These are phyloP conservation scores for Seriola rivoliana DNA, from an alignment of 2,113 vertebrate species.

Conservation along the genomic window DNA sequence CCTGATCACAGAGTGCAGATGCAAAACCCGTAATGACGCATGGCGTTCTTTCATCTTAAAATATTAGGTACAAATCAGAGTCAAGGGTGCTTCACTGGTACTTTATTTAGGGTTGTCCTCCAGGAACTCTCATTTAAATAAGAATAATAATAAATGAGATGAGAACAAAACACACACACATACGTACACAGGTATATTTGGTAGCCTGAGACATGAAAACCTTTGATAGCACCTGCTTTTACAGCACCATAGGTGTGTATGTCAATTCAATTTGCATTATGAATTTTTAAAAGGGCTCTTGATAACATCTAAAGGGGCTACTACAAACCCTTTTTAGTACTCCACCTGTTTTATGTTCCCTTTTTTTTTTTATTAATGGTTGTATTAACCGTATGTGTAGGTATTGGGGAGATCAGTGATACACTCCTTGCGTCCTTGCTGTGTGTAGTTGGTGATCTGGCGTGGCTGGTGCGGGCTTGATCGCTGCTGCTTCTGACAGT, in stretches of 20 bases:
- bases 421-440: conserved; percentile 40
- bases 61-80: conserved; percentile 31
- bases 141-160: conserved; percentile 38
- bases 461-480: conserved; percentile 80
- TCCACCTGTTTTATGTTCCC: conserved; percentile 26
- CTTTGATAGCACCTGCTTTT: conserved; percentile 42
- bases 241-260: conserved; percentile 12
- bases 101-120: conserved; percentile 22
- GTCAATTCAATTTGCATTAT: conserved; percentile 42
- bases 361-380: conserved; percentile 30
- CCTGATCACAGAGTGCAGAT: conserved; percentile 9
- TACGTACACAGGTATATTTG: conserved; percentile 33
- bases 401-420: conserved; percentile 40
- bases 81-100: conserved; percentile 37
- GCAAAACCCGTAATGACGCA: not conserved
- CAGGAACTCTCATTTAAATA: conserved; percentile 41
- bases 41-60: conserved; percentile 5
- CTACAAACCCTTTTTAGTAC: conserved; percentile 45
- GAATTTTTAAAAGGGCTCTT: conserved; percentile 54
- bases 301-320: conserved; percentile 18
- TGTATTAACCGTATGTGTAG: conserved; percentile 36
- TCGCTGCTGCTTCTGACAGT: conserved; percentile 87
- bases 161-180: conserved; percentile 28
- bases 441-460: conserved; percentile 65
- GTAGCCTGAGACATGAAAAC: conserved; percentile 36